Percentiles rank a stretch among this genome's conserved stretches.
Evolutionary conservation across 2,888 invertebrate species (phyloP).

Genomic region (Acleris laterana): DNA sequence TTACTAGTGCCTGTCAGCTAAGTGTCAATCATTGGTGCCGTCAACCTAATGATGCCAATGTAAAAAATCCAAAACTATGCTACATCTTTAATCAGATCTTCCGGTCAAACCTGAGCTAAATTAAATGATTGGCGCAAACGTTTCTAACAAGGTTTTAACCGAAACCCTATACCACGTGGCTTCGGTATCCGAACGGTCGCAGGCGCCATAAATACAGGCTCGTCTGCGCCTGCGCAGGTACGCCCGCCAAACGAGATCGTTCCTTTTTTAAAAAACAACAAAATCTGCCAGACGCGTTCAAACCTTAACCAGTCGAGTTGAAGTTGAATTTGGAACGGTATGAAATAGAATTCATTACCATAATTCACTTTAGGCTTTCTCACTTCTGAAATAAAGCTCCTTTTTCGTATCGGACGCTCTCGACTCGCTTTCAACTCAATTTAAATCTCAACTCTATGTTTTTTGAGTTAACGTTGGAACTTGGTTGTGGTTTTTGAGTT

Average conservation of each 20-base stretch:
- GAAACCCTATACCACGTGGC: slow-evolving; percentile 71
- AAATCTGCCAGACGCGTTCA: slow-evolving; percentile 42
- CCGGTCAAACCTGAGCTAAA: slow-evolving; percentile 50
- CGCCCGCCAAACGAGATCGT: slow-evolving; percentile 82
- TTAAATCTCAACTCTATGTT: slow-evolving; percentile 49
- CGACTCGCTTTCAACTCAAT: slow-evolving; percentile 46
- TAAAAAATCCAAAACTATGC: background rate
- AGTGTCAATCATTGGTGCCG: too few species aligned
- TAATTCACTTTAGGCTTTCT: slow-evolving; percentile 82
- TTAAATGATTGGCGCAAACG: slow-evolving; percentile 65
- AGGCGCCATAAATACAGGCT: slow-evolving; percentile 82
- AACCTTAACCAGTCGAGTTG: slow-evolving; percentile 48
- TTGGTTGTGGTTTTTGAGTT: slow-evolving; percentile 51
- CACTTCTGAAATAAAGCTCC: slow-evolving; percentile 81
- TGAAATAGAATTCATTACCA: slow-evolving; percentile 58
- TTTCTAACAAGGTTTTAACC: slow-evolving; percentile 78
- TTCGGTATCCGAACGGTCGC: slow-evolving; percentile 60
- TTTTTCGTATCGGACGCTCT: slow-evolving; percentile 68
- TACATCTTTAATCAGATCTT: slow-evolving; percentile 16
- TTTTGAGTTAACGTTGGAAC: slow-evolving; percentile 51
- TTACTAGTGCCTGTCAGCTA: too few species aligned
- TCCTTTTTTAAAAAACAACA: slow-evolving; percentile 63
- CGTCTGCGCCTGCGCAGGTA: slow-evolving; percentile 81
- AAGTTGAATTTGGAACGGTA: slow-evolving; percentile 48
- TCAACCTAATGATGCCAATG: background rate